These are phyloP conservation scores for Cynodonichthys magdalenae DNA, from an alignment of 2,797 vertebrate genomes.

Conservation along the genomic window DNA sequence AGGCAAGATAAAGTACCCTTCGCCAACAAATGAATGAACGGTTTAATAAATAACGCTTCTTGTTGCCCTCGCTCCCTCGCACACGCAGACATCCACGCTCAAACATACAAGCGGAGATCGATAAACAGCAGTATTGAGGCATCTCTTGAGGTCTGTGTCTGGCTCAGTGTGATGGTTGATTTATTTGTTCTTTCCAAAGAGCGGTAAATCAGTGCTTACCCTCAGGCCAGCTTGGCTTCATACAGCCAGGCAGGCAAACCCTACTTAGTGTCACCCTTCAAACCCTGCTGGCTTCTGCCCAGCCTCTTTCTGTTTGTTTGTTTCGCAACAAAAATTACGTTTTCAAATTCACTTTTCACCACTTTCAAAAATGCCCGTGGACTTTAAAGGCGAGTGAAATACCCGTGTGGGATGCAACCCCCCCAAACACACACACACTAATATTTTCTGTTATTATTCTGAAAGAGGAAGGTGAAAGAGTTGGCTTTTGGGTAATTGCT, in stretches of 20 bases:
- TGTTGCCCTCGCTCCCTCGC: slow-evolving; percentile 5
- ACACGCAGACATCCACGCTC: slow-evolving; percentile 23
- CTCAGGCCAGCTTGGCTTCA: slow-evolving; percentile 60
- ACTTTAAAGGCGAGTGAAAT: slow-evolving; percentile 27
- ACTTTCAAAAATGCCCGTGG: slow-evolving; percentile 19
- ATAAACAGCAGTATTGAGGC: slow-evolving; percentile 76
- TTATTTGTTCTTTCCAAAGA: slow-evolving; percentile 75
- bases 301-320: slow-evolving; percentile 28
- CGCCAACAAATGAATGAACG: slow-evolving; percentile 73
- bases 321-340: slow-evolving; percentile 17
- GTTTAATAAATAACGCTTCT: slow-evolving; percentile 62
- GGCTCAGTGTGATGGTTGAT: slow-evolving; percentile 74
- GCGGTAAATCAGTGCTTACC: slow-evolving; percentile 73
- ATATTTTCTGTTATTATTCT: slow-evolving; percentile 61
- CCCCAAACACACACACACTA: too few relatives aligned
- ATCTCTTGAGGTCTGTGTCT: slow-evolving; percentile 78
- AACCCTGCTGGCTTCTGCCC: slow-evolving; percentile 33
- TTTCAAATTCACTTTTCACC: slow-evolving; percentile 36
- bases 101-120: slow-evolving; percentile 57
- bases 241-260: slow-evolving; percentile 48
- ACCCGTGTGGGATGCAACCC: slow-evolving; percentile 15
- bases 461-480: slow-evolving; percentile 39
- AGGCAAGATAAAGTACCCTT: slow-evolving; percentile 70
- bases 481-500: slow-evolving; percentile 67
- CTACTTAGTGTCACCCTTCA: slow-evolving; percentile 62